A percentile compares a stretch with the other conserved stretches of the same genome.
These are phyloP conservation scores for Karalla daura DNA, from an alignment of 2,797 vertebrate species.

Conservation along the genomic window DNA sequence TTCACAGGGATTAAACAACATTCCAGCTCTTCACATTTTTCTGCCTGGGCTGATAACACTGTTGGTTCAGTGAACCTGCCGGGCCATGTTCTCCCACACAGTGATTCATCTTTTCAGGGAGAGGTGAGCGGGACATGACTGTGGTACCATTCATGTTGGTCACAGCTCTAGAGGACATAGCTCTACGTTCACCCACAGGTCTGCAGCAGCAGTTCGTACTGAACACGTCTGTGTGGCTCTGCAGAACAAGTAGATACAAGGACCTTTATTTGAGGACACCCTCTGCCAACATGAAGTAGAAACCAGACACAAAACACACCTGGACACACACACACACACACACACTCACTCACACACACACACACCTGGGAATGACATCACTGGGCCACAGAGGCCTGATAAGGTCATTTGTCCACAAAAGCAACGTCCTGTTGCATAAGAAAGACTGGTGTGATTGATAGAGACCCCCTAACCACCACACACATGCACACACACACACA, in stretches of 20 bases:
- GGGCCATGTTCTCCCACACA: conserved; percentile 1
- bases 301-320: not conserved
- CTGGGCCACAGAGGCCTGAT: conserved; percentile 51
- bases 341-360: conserved; percentile 25
- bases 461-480: conserved; percentile 40
- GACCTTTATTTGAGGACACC: not conserved
- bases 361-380: conserved; percentile 68
- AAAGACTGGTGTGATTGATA: conserved; percentile 48
- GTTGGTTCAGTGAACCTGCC: conserved; percentile 33
- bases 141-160: not conserved
- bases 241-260: conserved; percentile 2
- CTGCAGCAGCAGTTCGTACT: not conserved
- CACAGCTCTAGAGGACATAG: not conserved
- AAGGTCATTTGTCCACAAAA: conserved; percentile 71
- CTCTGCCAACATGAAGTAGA: not conserved
- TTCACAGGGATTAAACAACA: conserved; percentile 35
- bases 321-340: not conserved
- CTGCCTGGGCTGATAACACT: conserved; percentile 7
- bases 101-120: conserved; percentile 20
- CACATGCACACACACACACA: conserved; percentile 20
- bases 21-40: conserved; percentile 16
- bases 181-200: too few relatives aligned
- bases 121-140: not conserved
- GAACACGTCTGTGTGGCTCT: not conserved
- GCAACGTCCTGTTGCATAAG: conserved; percentile 73